These are phyloP conservation scores for Melitaea athalia DNA, from an alignment of 2,888 invertebrate genomes.

Conservation along the genomic window DNA sequence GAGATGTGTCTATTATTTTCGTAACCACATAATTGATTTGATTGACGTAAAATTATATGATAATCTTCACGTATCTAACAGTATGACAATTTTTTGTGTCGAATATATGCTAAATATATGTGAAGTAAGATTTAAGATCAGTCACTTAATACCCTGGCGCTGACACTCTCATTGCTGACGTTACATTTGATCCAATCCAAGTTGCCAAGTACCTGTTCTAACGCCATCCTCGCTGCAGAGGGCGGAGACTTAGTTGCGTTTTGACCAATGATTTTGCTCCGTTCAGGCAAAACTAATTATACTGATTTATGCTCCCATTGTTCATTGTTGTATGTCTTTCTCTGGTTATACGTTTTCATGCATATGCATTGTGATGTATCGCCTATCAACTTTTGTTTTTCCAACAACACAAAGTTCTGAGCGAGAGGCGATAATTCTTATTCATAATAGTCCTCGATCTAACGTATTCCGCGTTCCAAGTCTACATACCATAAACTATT, in stretches of 20 bases:
- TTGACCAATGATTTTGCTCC: conserved; percentile 86
- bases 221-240: conserved; percentile 67
- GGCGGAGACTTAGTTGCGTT: conserved; percentile 82
- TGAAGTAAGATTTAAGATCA: background rate
- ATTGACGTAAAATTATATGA: background rate
- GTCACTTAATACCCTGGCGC: conserved; percentile 2
- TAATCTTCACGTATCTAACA: conserved; percentile 7
- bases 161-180: conserved; percentile 61
- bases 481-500: background rate
- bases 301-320: conserved; percentile 97
- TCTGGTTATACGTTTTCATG: conserved; percentile 61
- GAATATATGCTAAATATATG: background rate
- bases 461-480: conserved; percentile 4
- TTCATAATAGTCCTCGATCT: conserved; percentile 8
- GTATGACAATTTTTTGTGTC: background rate
- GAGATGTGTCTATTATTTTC: conserved; percentile 1
- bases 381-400: conserved; percentile 48
- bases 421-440: conserved; percentile 49
- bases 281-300: conserved; percentile 91
- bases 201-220: conserved; percentile 67
- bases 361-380: conserved; percentile 53
- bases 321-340: conserved; percentile 89
- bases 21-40: background rate
- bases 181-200: conserved; percentile 70
- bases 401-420: conserved; percentile 38